Conservation (phyloP, 2,113 vertebrate species). For the Tilapia sparmanii region DNA sequence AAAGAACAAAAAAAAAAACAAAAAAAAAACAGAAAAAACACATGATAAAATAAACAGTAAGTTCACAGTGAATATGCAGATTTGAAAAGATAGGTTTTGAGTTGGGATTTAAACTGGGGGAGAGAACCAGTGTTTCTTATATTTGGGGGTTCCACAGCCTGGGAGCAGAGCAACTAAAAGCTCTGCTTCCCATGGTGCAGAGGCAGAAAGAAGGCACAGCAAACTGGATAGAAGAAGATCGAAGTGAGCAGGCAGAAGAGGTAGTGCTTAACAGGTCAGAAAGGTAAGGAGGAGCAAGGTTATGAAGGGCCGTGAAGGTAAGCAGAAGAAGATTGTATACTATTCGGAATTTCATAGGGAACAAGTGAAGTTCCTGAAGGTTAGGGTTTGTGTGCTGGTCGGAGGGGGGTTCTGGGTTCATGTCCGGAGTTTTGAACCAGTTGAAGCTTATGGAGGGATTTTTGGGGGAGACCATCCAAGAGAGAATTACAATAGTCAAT, state of each 20-base stretch:
- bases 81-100: not conserved
- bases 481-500: not conserved
- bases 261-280: not conserved
- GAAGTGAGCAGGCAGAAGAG: not conserved
- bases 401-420: not conserved
- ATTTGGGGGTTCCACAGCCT: not conserved
- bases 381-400: not conserved
- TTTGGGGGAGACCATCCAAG: not conserved
- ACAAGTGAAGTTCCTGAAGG: not conserved
- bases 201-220: not conserved
- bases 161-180: not conserved
- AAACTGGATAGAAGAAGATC: not conserved
- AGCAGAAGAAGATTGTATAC: not conserved
- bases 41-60: not conserved
- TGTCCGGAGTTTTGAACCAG: not conserved
- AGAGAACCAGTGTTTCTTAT: not conserved
- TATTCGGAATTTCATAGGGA: not conserved
- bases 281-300: not conserved
- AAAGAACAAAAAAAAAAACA: too few species aligned
- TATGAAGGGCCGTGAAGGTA: not conserved
- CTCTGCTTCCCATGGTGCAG: not conserved
- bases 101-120: not conserved
- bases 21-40: accelerated
- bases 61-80: not conserved
- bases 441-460: not conserved